Evolutionary conservation across 2,888 invertebrate species (phyloP), one percentile per base, ranked within the genome.

Genomic region (Theristus sp.): DNA sequence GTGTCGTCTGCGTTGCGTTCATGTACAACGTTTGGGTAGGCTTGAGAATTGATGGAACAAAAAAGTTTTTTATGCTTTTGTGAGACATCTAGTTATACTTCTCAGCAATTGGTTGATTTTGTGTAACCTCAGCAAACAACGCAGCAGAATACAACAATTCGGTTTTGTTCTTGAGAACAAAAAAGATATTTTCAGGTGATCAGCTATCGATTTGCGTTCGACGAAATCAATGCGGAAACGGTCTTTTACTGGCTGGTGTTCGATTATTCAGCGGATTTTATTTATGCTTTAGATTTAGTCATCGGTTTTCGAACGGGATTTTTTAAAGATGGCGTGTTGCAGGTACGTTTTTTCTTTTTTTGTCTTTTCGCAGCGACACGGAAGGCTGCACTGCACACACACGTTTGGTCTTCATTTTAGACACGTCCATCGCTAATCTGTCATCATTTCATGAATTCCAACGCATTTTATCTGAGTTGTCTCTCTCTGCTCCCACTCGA

Each of bases 261-360:
- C 78, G 96, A 96, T 80, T 94, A 94, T 79, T 83, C 89, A 75
- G 88, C 91, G 68, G 96, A 96, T 79, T 85, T 93, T 77, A 82
- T 94, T 67, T 96, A 96, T 81, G 79, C 93, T 74, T 83, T 89
- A 75, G 96, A 96, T 80, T 93, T 96, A 74, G 82, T 88, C 75
- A 90, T 96, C 80, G 91, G 93, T 80, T 93, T 96, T 78, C 84
- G 94, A 67, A 94, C 93, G 67, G 94, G 93, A 60, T 96, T 91
- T 77, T 79, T 94, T 68, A 3, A 26, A 77, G 94, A 96, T 76
- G 96, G 96, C 62, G 94, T 96, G 63, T 81, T 96, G 64, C 94
- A 96, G n/a, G n/a, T n/a, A n/a, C n/a, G n/a, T n/a, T n/a, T n/a
- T n/a, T n/a, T n/a, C n/a, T n/a, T n/a, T n/a, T n/a, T n/a, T n/a